Evolutionary conservation across 2,888 invertebrate genomes (phyloP).

Genomic region (Hirtodrosophila confusa): DNA sequence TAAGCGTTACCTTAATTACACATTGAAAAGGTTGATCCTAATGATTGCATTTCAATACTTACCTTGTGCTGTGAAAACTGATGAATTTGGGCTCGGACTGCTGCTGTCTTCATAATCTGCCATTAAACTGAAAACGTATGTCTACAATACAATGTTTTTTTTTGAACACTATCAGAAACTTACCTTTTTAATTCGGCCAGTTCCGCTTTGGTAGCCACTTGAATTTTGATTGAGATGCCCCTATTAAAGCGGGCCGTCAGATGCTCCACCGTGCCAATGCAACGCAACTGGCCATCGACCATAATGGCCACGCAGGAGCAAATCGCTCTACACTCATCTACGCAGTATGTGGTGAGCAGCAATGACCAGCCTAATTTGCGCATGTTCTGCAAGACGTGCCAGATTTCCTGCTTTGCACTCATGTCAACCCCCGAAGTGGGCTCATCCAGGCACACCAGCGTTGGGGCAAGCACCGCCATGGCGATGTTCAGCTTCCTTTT

Average conservation of each 20-base stretch:
- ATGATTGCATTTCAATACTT: too few relatives aligned
- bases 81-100: too few relatives aligned
- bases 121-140: too few relatives aligned
- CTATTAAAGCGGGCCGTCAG: constrained; percentile 88
- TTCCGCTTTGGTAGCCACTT: constrained; percentile 47
- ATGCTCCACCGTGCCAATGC: constrained; percentile 89
- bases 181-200: not conserved
- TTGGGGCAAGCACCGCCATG: constrained; percentile 88
- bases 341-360: constrained; percentile 91
- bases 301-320: constrained; percentile 91
- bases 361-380: constrained; percentile 89
- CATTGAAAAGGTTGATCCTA: too few relatives aligned
- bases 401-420: constrained; percentile 87
- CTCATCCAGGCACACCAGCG: constrained; percentile 88
- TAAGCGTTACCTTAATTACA: too few relatives aligned
- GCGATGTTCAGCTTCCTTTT: constrained; percentile 89
- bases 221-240: constrained; percentile 83
- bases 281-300: constrained; percentile 90
- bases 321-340: constrained; percentile 92
- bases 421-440: constrained; percentile 86
- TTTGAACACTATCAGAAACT: not conserved
- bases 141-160: too few relatives aligned
- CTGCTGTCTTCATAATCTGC: too few relatives aligned
- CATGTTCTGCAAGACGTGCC: constrained; percentile 88
- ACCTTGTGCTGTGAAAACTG: too few relatives aligned